Conservation (phyloP, 2,888 invertebrate genomes). For the Buathra laborator region DNA sequence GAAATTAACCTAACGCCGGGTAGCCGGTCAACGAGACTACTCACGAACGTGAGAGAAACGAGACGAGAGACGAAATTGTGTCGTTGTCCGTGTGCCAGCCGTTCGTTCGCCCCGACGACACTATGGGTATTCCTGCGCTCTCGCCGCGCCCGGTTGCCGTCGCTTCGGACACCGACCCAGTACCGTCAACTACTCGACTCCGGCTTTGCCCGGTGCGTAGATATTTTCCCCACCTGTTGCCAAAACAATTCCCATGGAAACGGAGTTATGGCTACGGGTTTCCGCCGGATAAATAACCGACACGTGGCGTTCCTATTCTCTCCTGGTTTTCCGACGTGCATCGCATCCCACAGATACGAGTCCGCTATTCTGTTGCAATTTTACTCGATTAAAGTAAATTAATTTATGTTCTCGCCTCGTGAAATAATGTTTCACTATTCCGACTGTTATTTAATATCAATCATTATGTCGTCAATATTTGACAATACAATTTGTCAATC, state of each 20-base stretch:
- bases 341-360: constrained; percentile 6
- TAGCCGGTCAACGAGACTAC: constrained; percentile 34
- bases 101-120: constrained; percentile 46
- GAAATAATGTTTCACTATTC: constrained; percentile 45
- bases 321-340: constrained; percentile 20
- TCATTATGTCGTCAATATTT: constrained; percentile 32
- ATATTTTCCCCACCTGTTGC: constrained; percentile 85
- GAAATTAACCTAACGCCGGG: constrained; percentile 49
- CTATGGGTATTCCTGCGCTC: not conserved
- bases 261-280: constrained; percentile 78
- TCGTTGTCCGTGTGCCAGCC: constrained; percentile 52
- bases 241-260: constrained; percentile 84
- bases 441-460: constrained; percentile 39
- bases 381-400: constrained; percentile 61
- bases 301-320: constrained; percentile 59
- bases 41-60: constrained; percentile 59
- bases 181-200: constrained; percentile 16
- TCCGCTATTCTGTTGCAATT: constrained; percentile 30
- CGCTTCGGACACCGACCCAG: constrained; percentile 19
- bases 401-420: constrained; percentile 35
- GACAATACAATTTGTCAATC: constrained; percentile 12
- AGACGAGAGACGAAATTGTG: constrained; percentile 66
- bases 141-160: constrained; percentile 30
- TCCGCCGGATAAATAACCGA: constrained; percentile 69
- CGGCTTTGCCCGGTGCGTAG: constrained; percentile 75